Conservation (phyloP, 2,113 vertebrate genomes). For the Phrynosoma platyrhinos region DNA sequence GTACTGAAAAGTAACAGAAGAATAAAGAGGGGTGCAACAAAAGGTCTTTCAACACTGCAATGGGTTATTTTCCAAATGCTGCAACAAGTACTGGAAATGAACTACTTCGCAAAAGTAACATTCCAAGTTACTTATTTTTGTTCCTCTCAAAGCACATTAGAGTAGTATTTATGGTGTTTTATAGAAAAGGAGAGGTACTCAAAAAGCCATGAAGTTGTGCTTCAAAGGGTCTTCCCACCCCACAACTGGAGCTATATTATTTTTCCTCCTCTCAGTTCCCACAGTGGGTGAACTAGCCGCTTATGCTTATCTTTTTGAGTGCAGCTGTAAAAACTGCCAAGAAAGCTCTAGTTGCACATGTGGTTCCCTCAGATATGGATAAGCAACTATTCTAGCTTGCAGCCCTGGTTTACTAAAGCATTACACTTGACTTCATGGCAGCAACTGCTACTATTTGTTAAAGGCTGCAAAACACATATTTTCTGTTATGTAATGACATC, state of each 20-base stretch:
- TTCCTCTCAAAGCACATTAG: background rate
- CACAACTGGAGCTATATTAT: background rate
- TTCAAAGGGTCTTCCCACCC: background rate
- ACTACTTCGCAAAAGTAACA: no score
- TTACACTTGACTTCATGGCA: background rate
- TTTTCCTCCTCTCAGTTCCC: background rate
- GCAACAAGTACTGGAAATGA: no score
- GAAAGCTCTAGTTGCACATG: background rate
- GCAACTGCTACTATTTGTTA: background rate
- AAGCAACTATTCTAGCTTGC: background rate
- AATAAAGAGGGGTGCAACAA: no score
- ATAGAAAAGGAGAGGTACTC: background rate
- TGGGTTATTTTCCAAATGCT: no score
- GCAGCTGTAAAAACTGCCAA: background rate
- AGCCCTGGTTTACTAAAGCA: background rate
- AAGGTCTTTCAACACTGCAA: no score
- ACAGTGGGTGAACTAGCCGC: background rate
- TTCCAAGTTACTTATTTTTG: background rate
- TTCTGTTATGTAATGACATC: background rate
- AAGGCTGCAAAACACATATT: background rate
- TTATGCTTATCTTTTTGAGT: constrained; percentile 17
- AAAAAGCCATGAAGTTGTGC: background rate
- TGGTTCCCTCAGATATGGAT: background rate
- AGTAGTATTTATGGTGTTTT: background rate
- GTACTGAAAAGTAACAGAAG: no score